Conservation (phyloP, 2,113 vertebrate genomes). For the Coturnix japonica region DNA sequence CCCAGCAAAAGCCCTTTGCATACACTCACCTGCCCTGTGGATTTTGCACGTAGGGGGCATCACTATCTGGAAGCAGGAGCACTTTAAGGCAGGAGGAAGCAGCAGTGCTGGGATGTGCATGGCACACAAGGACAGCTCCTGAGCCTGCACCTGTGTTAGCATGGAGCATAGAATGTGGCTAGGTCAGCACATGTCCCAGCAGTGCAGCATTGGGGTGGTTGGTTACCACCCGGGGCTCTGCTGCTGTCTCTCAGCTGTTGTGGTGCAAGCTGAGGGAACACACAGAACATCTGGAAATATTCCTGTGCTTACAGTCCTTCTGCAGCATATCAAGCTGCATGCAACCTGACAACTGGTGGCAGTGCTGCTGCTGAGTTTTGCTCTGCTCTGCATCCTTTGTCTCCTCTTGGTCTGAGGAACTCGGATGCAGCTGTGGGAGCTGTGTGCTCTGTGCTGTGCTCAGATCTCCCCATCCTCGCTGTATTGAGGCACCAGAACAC, state of each 20-base stretch:
- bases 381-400: background rate
- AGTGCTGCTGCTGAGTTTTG: background rate
- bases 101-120: background rate
- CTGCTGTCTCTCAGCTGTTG: fast-evolving
- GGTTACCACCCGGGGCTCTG: background rate
- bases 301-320: fast-evolving
- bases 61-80: background rate
- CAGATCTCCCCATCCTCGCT: fast-evolving
- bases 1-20: background rate
- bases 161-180: fast-evolving
- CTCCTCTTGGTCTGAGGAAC: background rate
- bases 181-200: too few species aligned
- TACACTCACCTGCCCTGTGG: background rate
- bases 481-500: background rate
- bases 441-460: fast-evolving
- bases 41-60: background rate
- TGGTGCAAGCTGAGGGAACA: background rate
- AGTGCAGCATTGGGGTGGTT: background rate
- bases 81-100: background rate
- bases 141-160: background rate
- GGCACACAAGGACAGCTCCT: too few species aligned
- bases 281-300: background rate
- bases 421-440: background rate
- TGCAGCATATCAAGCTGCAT: background rate
- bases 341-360: background rate